Base-by-base conservation (phyloP, 2,797 vertebrate genomes). In the Falco cherrug region DNA sequence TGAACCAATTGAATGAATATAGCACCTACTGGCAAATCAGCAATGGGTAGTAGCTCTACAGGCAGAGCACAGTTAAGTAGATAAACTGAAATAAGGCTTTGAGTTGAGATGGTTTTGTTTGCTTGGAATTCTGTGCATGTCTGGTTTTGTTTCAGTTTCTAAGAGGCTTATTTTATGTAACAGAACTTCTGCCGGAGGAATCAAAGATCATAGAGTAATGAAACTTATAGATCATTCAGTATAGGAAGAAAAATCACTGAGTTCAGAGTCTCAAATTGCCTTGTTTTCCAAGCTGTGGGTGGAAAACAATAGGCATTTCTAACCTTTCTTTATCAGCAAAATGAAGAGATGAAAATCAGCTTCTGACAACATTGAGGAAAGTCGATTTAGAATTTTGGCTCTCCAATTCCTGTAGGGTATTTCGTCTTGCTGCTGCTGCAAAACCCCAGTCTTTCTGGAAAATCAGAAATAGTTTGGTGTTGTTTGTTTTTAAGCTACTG, bases 221-320 rank as follows among this genome's bases (percentile, higher is more conserved):
- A 98, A 98, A 98, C 92, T 97, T 98, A 98, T 98, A 97, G 97
- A 98, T 98, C 98, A 98, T 97, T 97, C 95, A 73, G 97, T 97
- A 98, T 98, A 98, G 96, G 95, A 98, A 98, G 97, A 97, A 97
- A 98, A 98, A 97, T 97, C 81, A 93, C 96, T 87, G 92, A 95
- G 96, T 97, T 98, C 83, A 96, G 68, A 95, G 89, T 73, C 87
- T 95, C 71, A 97, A 94, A 98, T 97, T 97, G 85, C 90, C 54
- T 95, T 95, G 78, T 97, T 95, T 95, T 89, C 82, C 63, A 89
- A 97, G 87, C 64, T 68, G 69, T 81, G 75, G 35, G 77, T 81
- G 87, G 63, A 67, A 96, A 98, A 73, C 45, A 95, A 94, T 95
- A 77, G 76, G 48, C 77, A 95, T 93, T 93, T 87, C 91, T 82